Percentiles rank a stretch among this genome's conserved stretches.
Evolutionary conservation across 2,797 vertebrate species (phyloP).

Genomic region (Cyclopterus lumpus): DNA sequence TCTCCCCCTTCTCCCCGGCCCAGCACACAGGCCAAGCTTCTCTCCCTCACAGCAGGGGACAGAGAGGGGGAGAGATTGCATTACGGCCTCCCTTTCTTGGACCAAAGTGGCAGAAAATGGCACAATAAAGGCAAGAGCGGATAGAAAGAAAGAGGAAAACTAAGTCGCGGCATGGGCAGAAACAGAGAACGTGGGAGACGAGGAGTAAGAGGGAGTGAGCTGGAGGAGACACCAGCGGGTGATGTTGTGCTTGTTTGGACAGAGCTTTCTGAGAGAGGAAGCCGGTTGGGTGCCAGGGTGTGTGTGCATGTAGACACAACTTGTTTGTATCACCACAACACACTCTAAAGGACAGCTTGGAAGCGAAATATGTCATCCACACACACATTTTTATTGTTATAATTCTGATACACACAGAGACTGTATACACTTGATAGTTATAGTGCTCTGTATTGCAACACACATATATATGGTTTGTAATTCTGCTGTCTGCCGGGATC

Average conservation of each 20-base stretch:
- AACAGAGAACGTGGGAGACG: constrained; percentile 60
- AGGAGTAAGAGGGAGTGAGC: constrained; percentile 49
- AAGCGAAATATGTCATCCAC: neutral
- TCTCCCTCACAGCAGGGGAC: constrained; percentile 86
- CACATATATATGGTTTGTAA: constrained; percentile 14
- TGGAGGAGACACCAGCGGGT: constrained; percentile 56
- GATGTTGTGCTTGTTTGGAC: constrained; percentile 57
- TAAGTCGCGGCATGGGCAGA: constrained; percentile 67
- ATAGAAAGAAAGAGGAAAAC: constrained; percentile 72
- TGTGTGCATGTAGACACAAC: constrained; percentile 42
- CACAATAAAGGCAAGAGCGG: constrained; percentile 82
- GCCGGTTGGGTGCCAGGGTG: constrained; percentile 31
- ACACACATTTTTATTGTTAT: neutral
- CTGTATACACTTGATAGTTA: neutral
- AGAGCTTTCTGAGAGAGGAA: constrained; percentile 52
- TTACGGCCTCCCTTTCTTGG: constrained; percentile 83
- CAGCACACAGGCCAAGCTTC: constrained; percentile 86
- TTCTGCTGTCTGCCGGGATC: neutral
- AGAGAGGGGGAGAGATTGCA: constrained; percentile 86
- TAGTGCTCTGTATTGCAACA: neutral
- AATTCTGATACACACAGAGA: neutral
- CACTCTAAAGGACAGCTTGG: constrained; percentile 18
- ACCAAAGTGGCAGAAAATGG: constrained; percentile 90
- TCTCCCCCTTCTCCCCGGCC: constrained; percentile 81
- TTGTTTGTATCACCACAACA: constrained; percentile 31